These are phyloP conservation scores for Dolomedes plantarius DNA, from an alignment of 2,888 invertebrate genomes.

Conservation along the genomic window DNA sequence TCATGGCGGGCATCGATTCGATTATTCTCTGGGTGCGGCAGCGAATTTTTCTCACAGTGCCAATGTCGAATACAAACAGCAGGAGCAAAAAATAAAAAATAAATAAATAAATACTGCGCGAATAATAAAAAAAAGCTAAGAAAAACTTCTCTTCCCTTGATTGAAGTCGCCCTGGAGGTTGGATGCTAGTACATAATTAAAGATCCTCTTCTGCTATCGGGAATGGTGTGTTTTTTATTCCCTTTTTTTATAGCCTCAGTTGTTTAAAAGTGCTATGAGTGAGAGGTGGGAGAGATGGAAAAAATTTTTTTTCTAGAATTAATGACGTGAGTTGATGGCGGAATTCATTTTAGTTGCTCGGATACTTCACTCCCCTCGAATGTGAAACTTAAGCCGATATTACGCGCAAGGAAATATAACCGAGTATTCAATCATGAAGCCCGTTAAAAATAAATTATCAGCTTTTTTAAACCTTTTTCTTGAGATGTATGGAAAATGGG, in stretches of 20 bases:
- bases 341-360: background rate
- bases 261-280: background rate
- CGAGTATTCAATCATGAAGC: background rate
- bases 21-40: background rate
- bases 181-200: background rate
- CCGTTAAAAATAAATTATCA: background rate
- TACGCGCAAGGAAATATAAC: background rate
- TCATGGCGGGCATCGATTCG: background rate
- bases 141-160: background rate
- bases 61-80: background rate
- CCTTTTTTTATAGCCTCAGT: background rate
- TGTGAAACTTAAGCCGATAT: background rate
- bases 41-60: background rate
- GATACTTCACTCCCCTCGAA: background rate
- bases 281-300: background rate
- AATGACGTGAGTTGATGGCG: background rate
- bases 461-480: background rate
- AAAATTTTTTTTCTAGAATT: background rate
- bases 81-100: background rate
- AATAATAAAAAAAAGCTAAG: background rate
- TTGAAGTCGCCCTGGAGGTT: background rate
- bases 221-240: background rate
- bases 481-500: no score
- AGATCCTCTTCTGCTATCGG: background rate
- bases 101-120: background rate